Evolutionary conservation across 2,888 invertebrate genomes (phyloP), one percentile per base, ranked within the genome.

Genomic region (Himalopsyche kuldschensis): DNA sequence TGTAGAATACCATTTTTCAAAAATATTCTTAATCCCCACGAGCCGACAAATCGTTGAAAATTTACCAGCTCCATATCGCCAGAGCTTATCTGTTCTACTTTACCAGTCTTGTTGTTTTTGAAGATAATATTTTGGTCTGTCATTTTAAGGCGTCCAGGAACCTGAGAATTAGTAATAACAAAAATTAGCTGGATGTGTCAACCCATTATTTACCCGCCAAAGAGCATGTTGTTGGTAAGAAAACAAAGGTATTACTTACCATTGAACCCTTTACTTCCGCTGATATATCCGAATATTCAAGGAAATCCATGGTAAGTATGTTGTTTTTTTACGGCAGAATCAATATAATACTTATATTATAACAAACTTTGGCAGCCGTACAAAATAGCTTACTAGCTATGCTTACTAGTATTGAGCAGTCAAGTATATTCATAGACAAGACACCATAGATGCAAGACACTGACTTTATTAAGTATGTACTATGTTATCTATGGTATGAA

Each of bases 91-190:
- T 97, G 97, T 88, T 98, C 98, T 0, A 98, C 97, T 90, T 98
- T 98, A 1, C 99, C 99, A 0, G 99, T 99, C 91, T 97, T 98
- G 86, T 94, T 96, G 90, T 98, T 99, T 90, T 99, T 99, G 89
- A 98, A 99, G 78, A 96, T 93, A 47, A 99, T 95, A 87, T 94
- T 94, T 88, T 96, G 96, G 86, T 98, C 97, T 0, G 97, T 97
- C 90, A 99, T 93, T 90, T 98, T 98, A 47, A 99, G 90, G 84
- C 97, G 94, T 0, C 99, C 99, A 8, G 96, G 95, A 78, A 96
- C 96, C 99, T 99, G 88, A 77, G 32, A 84, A 35, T 76, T 75
- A 63, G 15, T 80, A 77, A 75, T 81, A 63, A 79, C 17, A 15
- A 24, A 55, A 46, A 27, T 69, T 55, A 63, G 15, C 30, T 76